A percentile compares a stretch with the other conserved stretches of the same genome.
These are phyloP conservation scores for Drosophila longiperda DNA, from an alignment of 2,888 invertebrate genomes.

Conservation along the genomic window DNA sequence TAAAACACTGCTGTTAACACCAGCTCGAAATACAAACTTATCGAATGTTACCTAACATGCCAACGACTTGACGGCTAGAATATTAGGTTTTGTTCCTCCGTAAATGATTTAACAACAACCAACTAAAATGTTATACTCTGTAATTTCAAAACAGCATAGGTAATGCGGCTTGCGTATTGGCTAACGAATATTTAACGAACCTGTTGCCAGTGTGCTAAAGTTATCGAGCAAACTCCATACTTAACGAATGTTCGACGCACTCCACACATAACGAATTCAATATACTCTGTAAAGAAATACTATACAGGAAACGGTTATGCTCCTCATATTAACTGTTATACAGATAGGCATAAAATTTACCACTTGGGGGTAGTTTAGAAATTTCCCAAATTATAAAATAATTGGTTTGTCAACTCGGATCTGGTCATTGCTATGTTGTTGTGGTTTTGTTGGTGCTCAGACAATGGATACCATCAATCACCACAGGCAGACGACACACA, in stretches of 20 bases:
- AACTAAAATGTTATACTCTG: background rate
- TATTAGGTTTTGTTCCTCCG: too few relatives aligned
- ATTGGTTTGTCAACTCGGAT: slow-evolving; percentile 51
- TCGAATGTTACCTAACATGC: background rate
- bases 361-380: background rate
- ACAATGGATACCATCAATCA: slow-evolving; percentile 45
- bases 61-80: background rate
- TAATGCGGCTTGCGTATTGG: background rate
- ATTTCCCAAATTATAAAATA: slow-evolving; percentile 40
- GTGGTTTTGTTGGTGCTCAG: background rate
- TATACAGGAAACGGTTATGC: background rate
- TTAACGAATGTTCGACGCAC: background rate
- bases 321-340: slow-evolving; percentile 27
- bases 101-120: background rate
- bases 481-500: slow-evolving; percentile 4
- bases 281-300: background rate
- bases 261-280: background rate
- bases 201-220: slow-evolving; percentile 9
- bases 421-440: background rate
- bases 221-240: slow-evolving; percentile 1
- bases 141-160: background rate
- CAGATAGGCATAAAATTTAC: slow-evolving; percentile 34
- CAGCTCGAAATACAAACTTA: too few relatives aligned
- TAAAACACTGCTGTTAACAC: too few relatives aligned
- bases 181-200: background rate